Base-by-base conservation (phyloP, 2,113 vertebrate species). In the Eulacestoma nigropectus region DNA sequence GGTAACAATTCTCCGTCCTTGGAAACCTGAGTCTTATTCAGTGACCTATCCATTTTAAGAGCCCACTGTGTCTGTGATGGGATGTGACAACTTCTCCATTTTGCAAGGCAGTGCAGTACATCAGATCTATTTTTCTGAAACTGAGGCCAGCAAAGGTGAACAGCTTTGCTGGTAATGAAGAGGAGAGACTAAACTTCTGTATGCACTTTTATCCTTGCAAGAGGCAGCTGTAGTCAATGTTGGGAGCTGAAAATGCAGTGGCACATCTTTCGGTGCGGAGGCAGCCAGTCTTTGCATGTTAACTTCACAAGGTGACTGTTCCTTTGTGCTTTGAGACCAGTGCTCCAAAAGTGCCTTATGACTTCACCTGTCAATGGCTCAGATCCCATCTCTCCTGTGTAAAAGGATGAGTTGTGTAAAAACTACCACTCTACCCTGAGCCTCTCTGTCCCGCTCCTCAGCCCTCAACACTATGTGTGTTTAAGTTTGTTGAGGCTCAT, bases 381-480 rank as follows among this genome's bases (percentile, higher is more conserved):
- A 33, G 41, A 33, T 76, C 30, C 41, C 21, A 3, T 30, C 27
- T 80, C 41, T 89, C 15, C 42, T 32, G 7, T 13, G 29, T 21
- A 76, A 70, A 82, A 52, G 16, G 49, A 56, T 25, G 30, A 92
- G 69, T 15, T 68, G 22, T 17, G 2, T 49, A 23, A 90, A 42
- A 44, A 18, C 57, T 68, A 35, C 68, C 85, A 27, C 7, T 52
- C 44, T 52, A 6, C 10, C 21, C 41, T 49, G 41, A 55, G 14
- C 39, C 7, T 76, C 49, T 56, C 19, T 3, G 1, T 44, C 17
- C 37, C 25, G 57, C 80, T 83, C 32, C 49, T 90, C 53, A 79
- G 57, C 33, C 2, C 2, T 33, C 39, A 47, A 1, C 13, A 9
- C 27, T 11, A 27, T 1, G 1, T n/a, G 17, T 42, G 25, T 59